A percentile compares a stretch with the other conserved stretches of the same genome.
Evolutionary conservation across 2,113 vertebrate genomes (phyloP).

Genomic region (Genyomyrus donnyi): DNA sequence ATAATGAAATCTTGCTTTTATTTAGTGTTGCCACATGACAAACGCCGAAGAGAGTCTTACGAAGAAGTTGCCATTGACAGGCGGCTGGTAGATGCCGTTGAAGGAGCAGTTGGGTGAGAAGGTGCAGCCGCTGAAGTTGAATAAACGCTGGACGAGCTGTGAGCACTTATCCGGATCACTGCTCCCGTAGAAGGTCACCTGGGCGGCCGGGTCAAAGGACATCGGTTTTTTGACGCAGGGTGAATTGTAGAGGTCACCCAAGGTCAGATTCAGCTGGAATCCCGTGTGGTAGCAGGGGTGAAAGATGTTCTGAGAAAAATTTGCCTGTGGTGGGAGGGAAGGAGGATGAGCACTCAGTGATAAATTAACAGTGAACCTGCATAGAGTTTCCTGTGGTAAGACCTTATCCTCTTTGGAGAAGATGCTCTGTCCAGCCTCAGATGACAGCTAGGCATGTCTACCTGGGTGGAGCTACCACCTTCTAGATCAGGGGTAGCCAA

Average conservation of each 20-base stretch:
- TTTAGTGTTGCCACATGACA: background rate
- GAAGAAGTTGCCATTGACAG: slow-evolving; percentile 49
- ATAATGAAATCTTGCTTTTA: background rate
- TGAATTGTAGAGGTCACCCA: slow-evolving; percentile 40
- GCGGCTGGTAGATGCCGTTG: slow-evolving; percentile 55
- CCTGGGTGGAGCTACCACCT: background rate
- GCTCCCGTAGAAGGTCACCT: slow-evolving; percentile 48
- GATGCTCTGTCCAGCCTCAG: background rate
- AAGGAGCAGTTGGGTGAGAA: slow-evolving; percentile 52
- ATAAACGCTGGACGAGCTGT: slow-evolving; percentile 40
- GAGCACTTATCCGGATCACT: slow-evolving; percentile 43
- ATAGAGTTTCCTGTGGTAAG: background rate
- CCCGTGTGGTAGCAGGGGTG: slow-evolving; percentile 63
- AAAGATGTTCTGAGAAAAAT: background rate
- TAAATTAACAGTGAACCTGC: background rate
- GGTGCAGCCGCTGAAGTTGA: slow-evolving; percentile 48
- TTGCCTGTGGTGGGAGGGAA: slow-evolving; percentile 20
- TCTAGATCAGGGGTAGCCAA: background rate
- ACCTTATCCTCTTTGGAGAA: background rate
- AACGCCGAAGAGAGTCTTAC: slow-evolving; percentile 43
- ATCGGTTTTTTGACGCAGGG: slow-evolving; percentile 39
- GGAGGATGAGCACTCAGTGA: background rate
- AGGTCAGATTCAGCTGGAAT: slow-evolving; percentile 36
- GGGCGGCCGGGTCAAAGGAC: background rate
- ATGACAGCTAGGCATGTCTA: background rate